Evolutionary conservation across 2,113 vertebrate genomes (phyloP), one percentile per base, ranked within the genome.

Genomic region (Alethe diademata): DNA sequence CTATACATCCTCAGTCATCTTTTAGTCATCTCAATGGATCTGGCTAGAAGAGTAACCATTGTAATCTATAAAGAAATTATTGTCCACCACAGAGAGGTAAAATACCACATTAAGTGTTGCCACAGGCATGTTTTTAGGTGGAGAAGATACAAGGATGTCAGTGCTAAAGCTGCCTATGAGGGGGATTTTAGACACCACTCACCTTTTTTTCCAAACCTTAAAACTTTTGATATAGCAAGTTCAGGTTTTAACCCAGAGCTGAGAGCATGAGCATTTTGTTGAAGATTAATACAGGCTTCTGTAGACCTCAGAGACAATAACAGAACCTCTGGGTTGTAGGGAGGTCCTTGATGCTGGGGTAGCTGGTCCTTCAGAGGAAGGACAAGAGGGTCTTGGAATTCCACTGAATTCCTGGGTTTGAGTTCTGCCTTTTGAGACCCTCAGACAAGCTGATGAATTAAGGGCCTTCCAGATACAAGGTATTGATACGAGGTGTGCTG

Each of bases 241-340:
- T 69, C 11, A 23, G 18, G 8, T 42, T 61, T 72, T 58, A 67
- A 14, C 4, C 53, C 47, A 15, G 50, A 47, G 12, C 5, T 35
- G 35, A 15, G 54, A 72, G 14, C 8, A 5, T 9, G n/a, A 78
- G 8, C 11, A 19, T 56, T 65, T 47, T 51, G 3, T 19, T 57
- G 42, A 50, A 47, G 10, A n/a, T 70, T 14, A 24, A 19, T 53
- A 23, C 3, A 40, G 45, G 31, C 6, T 23, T 58, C 3, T 29
- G 29, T 15, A 42, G 48, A 53, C 9, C 26, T 42, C 42, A 29
- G 53, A 62, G 22, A 42, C 9, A 36, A 10, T 1, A 31, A 40
- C 0, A 14, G 20, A 75, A 24, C 6, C 29, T 47, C 53, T 45
- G 29, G 23, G 26, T 14, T 11, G 23, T 28, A 35, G 0, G 0